Evolutionary conservation across 2,113 vertebrate species (phyloP).

Genomic region (Phylloscopus whistleri): DNA sequence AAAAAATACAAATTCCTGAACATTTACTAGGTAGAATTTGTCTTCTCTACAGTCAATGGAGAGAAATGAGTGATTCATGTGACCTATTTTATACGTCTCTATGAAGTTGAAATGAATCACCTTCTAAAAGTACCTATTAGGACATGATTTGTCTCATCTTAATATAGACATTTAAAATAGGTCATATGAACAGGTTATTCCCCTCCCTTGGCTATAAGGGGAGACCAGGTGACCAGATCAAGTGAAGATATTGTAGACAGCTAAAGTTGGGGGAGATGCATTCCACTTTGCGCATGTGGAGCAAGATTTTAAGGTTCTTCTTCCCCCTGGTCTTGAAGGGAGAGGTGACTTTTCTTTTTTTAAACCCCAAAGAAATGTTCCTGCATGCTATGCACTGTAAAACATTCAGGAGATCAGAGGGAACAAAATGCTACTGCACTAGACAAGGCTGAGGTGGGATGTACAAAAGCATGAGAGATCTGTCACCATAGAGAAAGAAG

Average conservation of each 20-base stretch:
- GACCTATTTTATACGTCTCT: neutral
- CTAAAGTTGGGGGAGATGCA: neutral
- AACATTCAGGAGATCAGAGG: neutral
- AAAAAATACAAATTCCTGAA: neutral
- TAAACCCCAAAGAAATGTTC: neutral
- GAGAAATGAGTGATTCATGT: neutral
- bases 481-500: neutral
- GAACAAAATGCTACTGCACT: neutral
- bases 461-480: neutral
- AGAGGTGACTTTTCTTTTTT: neutral
- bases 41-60: neutral
- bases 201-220: neutral
- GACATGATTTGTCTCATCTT: neutral
- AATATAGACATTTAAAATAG: slow-evolving; percentile 1
- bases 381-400: neutral
- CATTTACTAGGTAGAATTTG: neutral
- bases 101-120: neutral
- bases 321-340: neutral
- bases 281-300: neutral
- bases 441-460: neutral
- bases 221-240: neutral
- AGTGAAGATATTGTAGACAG: neutral
- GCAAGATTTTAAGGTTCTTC: neutral
- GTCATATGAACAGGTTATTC: neutral
- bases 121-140: slow-evolving; percentile 14